phyloP scores from a whole-genome alignment of 2,888 invertebrate species.

The Cordilura impudica region DNA sequence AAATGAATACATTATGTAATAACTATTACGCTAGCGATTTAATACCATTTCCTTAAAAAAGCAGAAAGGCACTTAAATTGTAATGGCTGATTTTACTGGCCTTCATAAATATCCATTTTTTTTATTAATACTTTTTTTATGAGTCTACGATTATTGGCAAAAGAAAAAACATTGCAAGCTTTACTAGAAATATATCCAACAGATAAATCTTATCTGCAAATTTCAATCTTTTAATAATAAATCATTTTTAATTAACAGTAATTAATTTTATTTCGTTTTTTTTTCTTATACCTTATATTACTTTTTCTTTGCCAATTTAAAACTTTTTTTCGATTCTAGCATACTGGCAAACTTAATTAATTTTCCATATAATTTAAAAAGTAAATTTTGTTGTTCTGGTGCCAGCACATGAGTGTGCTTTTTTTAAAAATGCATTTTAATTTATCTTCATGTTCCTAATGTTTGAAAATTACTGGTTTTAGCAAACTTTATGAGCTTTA shows the following conservation, averaged over 20 bases:
- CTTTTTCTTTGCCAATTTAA: neutral
- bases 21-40: no score
- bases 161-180: neutral
- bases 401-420: neutral
- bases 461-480: conserved; percentile 31
- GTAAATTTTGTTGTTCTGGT: neutral
- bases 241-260: conserved; percentile 45
- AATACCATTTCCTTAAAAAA: no score
- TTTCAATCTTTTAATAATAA: conserved; percentile 16
- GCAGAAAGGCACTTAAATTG: no score
- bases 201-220: neutral
- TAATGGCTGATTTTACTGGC: no score
- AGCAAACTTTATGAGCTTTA: conserved; percentile 44
- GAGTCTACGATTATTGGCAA: no score
- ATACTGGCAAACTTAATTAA: neutral
- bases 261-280: conserved; percentile 19
- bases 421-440: neutral
- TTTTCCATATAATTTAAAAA: conserved; percentile 4
- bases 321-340: neutral
- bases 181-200: neutral
- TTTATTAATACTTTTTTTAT: no score
- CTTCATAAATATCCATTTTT: no score
- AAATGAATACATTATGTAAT: no score
- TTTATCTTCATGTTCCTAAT: conserved; percentile 1
- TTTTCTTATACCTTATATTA: neutral